Evolutionary conservation across 2,797 vertebrate species (phyloP).

Genomic region (Gobionotothen gibberifrons): DNA sequence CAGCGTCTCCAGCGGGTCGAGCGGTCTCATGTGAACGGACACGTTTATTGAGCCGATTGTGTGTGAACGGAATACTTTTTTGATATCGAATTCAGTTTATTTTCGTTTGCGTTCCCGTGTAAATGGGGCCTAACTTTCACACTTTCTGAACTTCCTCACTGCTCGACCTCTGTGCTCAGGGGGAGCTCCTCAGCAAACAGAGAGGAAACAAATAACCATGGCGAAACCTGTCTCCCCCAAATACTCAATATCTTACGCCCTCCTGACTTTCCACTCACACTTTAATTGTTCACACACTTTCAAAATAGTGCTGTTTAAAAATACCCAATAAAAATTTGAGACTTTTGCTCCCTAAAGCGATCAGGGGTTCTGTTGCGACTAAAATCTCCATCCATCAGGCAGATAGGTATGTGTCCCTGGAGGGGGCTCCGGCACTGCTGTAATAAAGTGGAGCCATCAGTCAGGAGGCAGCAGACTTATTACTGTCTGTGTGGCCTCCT

Average conservation of each 20-base stretch:
- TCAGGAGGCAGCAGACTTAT: slow-evolving; percentile 70
- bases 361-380: slow-evolving; percentile 61
- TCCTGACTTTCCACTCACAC: slow-evolving; percentile 42
- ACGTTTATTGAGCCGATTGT: no score
- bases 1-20: no score
- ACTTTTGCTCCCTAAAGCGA: slow-evolving; percentile 31
- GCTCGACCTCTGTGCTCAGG: slow-evolving; percentile 48
- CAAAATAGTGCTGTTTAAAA: slow-evolving; percentile 29
- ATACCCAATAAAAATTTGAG: slow-evolving; percentile 37
- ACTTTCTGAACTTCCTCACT: slow-evolving; percentile 73
- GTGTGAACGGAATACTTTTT: no score
- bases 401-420: slow-evolving; percentile 81
- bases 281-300: slow-evolving; percentile 52
- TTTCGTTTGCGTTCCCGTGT: no score
- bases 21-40: no score
- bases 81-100: no score
- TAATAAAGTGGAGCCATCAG: slow-evolving; percentile 83
- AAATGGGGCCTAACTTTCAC: slow-evolving; percentile 55
- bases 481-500: slow-evolving; percentile 72
- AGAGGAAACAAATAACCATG: slow-evolving; percentile 54
- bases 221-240: slow-evolving; percentile 42
- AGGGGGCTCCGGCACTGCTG: slow-evolving; percentile 66
- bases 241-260: slow-evolving; percentile 60
- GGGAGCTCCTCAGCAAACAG: slow-evolving; percentile 55
- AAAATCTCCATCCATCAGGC: slow-evolving; percentile 81